Evolutionary conservation across 2,797 vertebrate species (phyloP).

Genomic region (Peromyscus attwateri): DNA sequence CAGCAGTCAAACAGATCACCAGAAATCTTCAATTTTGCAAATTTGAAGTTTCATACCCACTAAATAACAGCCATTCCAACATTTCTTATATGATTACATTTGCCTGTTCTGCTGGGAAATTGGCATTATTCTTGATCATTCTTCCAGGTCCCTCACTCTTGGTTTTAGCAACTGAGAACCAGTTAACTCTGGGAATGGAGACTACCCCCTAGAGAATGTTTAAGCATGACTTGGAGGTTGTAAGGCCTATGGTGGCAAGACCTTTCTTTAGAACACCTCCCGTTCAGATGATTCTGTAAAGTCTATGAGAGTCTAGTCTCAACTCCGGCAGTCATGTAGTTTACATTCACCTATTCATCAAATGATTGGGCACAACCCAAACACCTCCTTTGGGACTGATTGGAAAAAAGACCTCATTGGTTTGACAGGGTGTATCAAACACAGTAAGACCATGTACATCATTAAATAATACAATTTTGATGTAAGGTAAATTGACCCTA

Average conservation of each 20-base stretch:
- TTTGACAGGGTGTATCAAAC: not conserved
- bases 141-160: not conserved
- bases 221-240: not conserved
- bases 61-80: not conserved
- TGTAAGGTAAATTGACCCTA: not conserved
- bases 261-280: not conserved
- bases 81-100: not conserved
- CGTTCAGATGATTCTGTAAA: not conserved
- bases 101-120: not conserved
- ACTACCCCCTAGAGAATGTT: not conserved
- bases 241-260: not conserved
- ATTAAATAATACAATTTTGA: not conserved
- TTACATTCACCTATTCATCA: not conserved
- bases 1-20: not conserved
- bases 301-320: not conserved
- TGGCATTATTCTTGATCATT: not conserved
- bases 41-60: not conserved
- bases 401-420: not conserved
- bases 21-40: not conserved
- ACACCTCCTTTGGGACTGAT: not conserved
- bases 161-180: constrained; percentile 26
- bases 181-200: constrained; percentile 22
- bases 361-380: not conserved
- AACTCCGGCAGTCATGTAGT: not conserved
- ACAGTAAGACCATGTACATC: not conserved